Base-by-base conservation (phyloP, 35 echinoderm and acorn worm genomes). In the Ophiothrix spiculata region DNA sequence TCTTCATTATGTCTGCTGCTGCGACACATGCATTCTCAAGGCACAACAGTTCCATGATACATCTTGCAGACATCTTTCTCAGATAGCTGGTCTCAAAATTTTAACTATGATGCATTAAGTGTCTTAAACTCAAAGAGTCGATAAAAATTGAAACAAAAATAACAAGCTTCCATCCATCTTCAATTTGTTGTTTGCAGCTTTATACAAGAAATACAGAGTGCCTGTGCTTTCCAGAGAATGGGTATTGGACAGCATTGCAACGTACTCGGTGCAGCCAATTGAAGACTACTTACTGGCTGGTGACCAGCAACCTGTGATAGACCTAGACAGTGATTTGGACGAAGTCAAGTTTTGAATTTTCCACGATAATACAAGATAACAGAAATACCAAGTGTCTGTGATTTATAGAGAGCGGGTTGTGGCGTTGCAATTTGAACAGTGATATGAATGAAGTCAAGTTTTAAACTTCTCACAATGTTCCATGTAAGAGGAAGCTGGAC, bases 181-280 rank as follows among this genome's bases (percentile, higher is more conserved):
- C 29, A 38, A 91, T 36, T 87, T 75, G 79, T 81, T 40, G 77
- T 79, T 41, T 82, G 39, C 80, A 98, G 95, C 83, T 85, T 31
- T 98, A 0, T 93, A 93, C 76, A 56, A 86, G 76, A 98, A 89
- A 49, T 93, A 75, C 54, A 21, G 82, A 41, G 86, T 88, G 8
- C 82, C 87, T 60, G 84, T 93, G 1, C 74, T 93, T 31, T 93
- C 94, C 28, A 81, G 87, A 35, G 95, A 98, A 79, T 98, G 95
- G 95, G 46, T 98, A 17, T 78, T 98, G 13, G 95, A 98, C 80
- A 93, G 85, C 75, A 78, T 93, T 49, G 95, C 88, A 28, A 74
- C 78, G 31, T 93, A 84, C 34, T 90, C 81, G 46, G 76, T 82
- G 37, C 91, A 93, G 49, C 85, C 95, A 81, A 85, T 91, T 75